Base-by-base conservation (phyloP, 2,888 invertebrate genomes). In the Napeogenes inachia region DNA sequence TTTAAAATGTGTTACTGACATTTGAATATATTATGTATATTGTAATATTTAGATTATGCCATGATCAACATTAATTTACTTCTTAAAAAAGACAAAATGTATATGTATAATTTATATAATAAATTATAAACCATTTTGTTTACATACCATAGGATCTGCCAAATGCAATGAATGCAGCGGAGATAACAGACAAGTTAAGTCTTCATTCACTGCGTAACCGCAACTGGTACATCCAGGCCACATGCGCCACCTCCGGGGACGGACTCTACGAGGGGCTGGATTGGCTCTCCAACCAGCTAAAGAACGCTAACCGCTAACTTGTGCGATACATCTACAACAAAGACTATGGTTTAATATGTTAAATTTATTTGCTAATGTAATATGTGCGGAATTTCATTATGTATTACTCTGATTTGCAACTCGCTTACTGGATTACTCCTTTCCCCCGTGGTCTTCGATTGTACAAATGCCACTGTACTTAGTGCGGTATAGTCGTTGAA, bases 101-200 rank as follows among this genome's bases (percentile, higher is more conserved):
- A 21, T 21, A 21, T 21, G 21, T 21, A 21, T 21, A 21, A 21
- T 21, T 21, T 21, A 21, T 35, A 5, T 35, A 35, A 35, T 35
- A 35, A 2, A 35, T 4, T 35, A 5, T 35, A 35, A 35, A 35
- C 4, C 35, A 4, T 5, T 5, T 35, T 35, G 1, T 35, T 35
- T 35, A 35, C 6, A 5, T 5, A 35, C 69, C 88, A 50, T 83
- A 98, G 97, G 99, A 99, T 94, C 94, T 99, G 93, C 99, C 99
- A 81, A 99, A 99, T 91, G 99, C 99, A 77, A 99, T 99, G 99
- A 99, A 98, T 90, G 99, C 99, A 72, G 99, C 99, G 69, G 99
- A 99, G 93, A 98, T 99, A 77, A 99, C 99, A 78, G 99, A 99
- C 92, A 99, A 99, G 93, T 93, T 99, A 86, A 98, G 98, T 71